Base-by-base conservation (phyloP, 2,113 vertebrate species). In the cat (Felis catus) region DNA sequence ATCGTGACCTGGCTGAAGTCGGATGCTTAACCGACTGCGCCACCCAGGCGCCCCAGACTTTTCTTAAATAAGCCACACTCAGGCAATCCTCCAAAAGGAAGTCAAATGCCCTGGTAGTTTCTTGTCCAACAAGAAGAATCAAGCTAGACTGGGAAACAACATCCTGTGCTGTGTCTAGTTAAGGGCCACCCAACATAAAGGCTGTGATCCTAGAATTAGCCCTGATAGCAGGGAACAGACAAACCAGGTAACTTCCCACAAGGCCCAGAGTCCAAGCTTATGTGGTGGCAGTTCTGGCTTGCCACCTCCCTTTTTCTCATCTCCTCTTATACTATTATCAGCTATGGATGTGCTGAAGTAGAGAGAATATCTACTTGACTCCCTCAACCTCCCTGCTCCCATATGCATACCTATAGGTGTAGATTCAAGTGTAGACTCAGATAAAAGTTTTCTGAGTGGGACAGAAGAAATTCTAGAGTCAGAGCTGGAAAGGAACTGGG, bases 41-140 rank as follows among this genome's bases (percentile, higher is more conserved):
- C n/a, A n/a, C n/a, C n/a, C n/a, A n/a, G n/a, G n/a, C n/a, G n/a
- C n/a, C n/a, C n/a, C 25, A 81, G 51, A 93, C 45, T 94, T 90
- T 94, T 92, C 80, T 87, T 51, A 51, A 95, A 58, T 16, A 92
- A 92, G 83, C 7, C 53, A 97, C 7, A 95, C 4, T 76, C 41
- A 70, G 33, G 41, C 31, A 96, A 45, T 41, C 19, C 33, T 70
- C 89, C 73, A 51, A 89, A 82, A 96, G 36, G 80, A 93, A 95
- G 48, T 83, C n/a, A 92, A 89, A 82, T 55, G 73, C 27, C 51
- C 18, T 86, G 25, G 29, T 11, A 48, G 16, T 89, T 89, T 96
- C 53, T 58, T 83, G 53, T 89, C 91, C 63, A 92, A 89, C 23
- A 93, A 74, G 58, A 91, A 95, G 58, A 93, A 88, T 45, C 15